Evolutionary conservation across 2,888 invertebrate species (phyloP), one percentile per base, ranked within the genome.

Genomic region (Cheilosia pagana): DNA sequence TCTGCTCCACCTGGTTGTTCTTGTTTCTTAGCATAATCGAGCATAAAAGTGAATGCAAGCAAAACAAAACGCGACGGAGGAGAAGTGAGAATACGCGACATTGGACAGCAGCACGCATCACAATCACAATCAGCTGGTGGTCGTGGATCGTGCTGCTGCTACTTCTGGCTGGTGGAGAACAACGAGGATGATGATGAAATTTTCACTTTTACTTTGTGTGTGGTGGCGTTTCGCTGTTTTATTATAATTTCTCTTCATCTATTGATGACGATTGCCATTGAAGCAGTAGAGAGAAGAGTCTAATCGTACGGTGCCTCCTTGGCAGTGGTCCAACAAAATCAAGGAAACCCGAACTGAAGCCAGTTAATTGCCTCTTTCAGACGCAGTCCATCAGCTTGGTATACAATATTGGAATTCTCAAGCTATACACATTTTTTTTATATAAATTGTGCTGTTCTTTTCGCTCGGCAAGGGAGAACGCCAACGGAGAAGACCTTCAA

Each of bases 141-240:
- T 63, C 23, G 41, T 57, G 55, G 63, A n/a, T n/a, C n/a, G n/a
- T n/a, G n/a, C n/a, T n/a, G n/a, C n/a, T 50, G 50, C 16, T 21
- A 39, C 19, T 31, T 25, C 16, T 45, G 50, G 39, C 48, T 59
- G 52, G 76, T 52, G 55, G 67, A 75, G 52, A 57, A 74, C 62
- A 52, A 60, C 60, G 31, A 57, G 21, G 50, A 14, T 12, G 50
- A 14, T 68, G 72, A 74, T 82, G 65, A 77, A 74, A 74, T 74
- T 83, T 82, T 83, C 74, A 83, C 83, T 83, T 83, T 83, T 83
- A 79, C 83, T 83, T 74, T 35, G 53, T 53, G 55, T 59, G 68
- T 45, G 72, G 41, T 23, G 28, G 21, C 59, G 52, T 68, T 70
- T 48, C 23, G 57, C 28, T 60, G 14, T 48, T 52, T 23, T 39